Conservation (phyloP, 1,140 invertebrate species). For the Platorchestia sp. region DNA sequence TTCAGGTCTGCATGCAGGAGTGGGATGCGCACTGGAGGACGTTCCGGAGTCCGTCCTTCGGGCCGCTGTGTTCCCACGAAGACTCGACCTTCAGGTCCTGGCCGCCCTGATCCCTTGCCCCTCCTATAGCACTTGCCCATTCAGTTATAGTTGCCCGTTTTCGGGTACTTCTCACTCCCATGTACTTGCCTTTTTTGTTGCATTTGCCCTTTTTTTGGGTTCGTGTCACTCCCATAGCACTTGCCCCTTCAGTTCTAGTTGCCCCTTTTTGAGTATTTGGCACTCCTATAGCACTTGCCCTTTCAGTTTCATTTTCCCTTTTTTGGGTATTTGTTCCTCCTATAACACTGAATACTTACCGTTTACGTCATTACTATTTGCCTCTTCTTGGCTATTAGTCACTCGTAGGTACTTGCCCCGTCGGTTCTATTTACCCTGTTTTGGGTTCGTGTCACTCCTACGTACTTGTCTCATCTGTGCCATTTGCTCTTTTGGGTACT, state of each 20-base stretch:
- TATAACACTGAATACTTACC: not conserved
- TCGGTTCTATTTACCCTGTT: too few relatives aligned
- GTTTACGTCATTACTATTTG: not conserved
- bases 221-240: not conserved
- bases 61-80: not conserved
- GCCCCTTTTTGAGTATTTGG: too few relatives aligned
- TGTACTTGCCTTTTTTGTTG: not conserved
- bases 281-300: not conserved
- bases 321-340: too few relatives aligned
- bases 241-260: not conserved
- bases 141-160: too few relatives aligned
- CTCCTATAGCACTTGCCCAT: not conserved
- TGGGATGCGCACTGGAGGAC: not conserved
- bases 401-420: too few relatives aligned
- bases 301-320: not conserved
- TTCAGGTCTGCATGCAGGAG: not conserved
- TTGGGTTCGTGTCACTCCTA: too few relatives aligned
- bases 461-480: too few relatives aligned
- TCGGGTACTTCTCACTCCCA: not conserved
- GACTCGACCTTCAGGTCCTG: not conserved
- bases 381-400: too few relatives aligned
- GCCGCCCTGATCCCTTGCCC: not conserved
- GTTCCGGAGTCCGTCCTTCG: slow-evolving; percentile 20
- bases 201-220: not conserved
- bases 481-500: too few relatives aligned